These are phyloP conservation scores for Biston stratarius DNA, from an alignment of 2,888 invertebrate species.

Conservation along the genomic window DNA sequence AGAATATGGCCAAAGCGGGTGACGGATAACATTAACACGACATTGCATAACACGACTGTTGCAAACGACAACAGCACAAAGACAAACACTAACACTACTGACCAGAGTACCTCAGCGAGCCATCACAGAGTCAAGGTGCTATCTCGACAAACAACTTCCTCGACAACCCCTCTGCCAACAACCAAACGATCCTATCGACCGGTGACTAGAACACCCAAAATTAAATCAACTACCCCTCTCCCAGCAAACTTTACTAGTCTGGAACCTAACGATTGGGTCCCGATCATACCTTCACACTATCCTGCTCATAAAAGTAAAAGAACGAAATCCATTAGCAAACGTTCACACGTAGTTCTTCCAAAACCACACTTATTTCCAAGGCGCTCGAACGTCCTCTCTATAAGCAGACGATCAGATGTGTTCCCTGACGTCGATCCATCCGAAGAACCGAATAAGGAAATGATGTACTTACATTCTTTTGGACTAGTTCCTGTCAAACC, in stretches of 20 bases:
- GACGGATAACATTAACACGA: slow-evolving; percentile 57
- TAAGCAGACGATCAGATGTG: slow-evolving; percentile 31
- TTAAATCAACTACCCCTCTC: slow-evolving; percentile 59
- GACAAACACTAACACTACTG: slow-evolving; percentile 57
- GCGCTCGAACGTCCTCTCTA: not conserved
- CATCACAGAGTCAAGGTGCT: slow-evolving; percentile 58
- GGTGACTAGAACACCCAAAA: slow-evolving; percentile 72
- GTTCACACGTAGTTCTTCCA: slow-evolving; percentile 55
- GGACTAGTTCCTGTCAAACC: slow-evolving; percentile 67
- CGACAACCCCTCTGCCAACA: slow-evolving; percentile 54
- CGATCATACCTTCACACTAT: slow-evolving; percentile 75
- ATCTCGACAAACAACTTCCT: slow-evolving; percentile 55
- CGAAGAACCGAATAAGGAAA: slow-evolving; percentile 56
- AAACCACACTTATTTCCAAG: not conserved
- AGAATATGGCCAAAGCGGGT: slow-evolving; percentile 79
- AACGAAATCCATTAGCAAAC: slow-evolving; percentile 55
- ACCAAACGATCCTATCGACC: slow-evolving; percentile 69
- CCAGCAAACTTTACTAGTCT: slow-evolving; percentile 60
- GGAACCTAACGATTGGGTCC: slow-evolving; percentile 78
- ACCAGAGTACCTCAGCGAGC: slow-evolving; percentile 62
- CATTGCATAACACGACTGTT: slow-evolving; percentile 53
- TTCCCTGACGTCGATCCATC: slow-evolving; percentile 40
- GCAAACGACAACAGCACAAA: slow-evolving; percentile 55
- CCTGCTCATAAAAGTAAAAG: slow-evolving; percentile 20
- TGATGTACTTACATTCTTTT: slow-evolving; percentile 71